A percentile compares a stretch with the other conserved stretches of the same genome.
Conservation (phyloP, 1,140 invertebrate genomes). For the Papilio polyxenes region DNA sequence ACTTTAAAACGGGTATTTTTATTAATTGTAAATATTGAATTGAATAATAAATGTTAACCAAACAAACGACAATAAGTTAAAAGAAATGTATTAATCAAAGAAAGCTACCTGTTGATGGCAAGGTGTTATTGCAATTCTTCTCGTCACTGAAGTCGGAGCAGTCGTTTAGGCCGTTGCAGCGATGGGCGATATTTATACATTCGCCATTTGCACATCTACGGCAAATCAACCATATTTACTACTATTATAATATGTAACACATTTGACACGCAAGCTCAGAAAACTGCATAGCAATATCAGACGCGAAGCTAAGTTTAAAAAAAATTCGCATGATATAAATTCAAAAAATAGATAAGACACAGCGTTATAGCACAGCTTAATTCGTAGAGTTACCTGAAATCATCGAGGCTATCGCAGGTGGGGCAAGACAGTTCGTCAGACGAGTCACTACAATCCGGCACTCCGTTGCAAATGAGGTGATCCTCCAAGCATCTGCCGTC, state of each 20-base stretch:
- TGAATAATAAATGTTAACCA: no score
- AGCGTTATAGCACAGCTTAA: slow-evolving; percentile 11
- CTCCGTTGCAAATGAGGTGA: slow-evolving; percentile 77
- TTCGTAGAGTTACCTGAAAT: slow-evolving; percentile 66
- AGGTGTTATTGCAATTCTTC: slow-evolving; percentile 61
- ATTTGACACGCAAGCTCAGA: background rate
- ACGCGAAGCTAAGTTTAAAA: slow-evolving; percentile 13
- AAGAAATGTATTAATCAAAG: background rate
- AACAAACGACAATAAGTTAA: background rate
- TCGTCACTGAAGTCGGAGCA: slow-evolving; percentile 90
- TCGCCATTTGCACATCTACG: slow-evolving; percentile 67
- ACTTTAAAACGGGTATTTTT: no score
- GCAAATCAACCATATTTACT: slow-evolving; percentile 47
- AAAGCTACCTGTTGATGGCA: slow-evolving; percentile 51
- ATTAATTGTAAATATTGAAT: no score
- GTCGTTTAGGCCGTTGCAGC: slow-evolving; percentile 81
- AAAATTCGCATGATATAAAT: background rate
- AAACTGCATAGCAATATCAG: slow-evolving; percentile 43
- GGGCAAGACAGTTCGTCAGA: slow-evolving; percentile 81
- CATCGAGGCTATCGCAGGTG: slow-evolving; percentile 60
- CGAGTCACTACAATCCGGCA: slow-evolving; percentile 81
- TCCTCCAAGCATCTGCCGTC: slow-evolving; percentile 77
- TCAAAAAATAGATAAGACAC: background rate
- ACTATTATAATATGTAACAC: background rate
- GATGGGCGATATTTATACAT: slow-evolving; percentile 74